Conservation (phyloP, 2,888 invertebrate species). For the Troilus luridus region DNA sequence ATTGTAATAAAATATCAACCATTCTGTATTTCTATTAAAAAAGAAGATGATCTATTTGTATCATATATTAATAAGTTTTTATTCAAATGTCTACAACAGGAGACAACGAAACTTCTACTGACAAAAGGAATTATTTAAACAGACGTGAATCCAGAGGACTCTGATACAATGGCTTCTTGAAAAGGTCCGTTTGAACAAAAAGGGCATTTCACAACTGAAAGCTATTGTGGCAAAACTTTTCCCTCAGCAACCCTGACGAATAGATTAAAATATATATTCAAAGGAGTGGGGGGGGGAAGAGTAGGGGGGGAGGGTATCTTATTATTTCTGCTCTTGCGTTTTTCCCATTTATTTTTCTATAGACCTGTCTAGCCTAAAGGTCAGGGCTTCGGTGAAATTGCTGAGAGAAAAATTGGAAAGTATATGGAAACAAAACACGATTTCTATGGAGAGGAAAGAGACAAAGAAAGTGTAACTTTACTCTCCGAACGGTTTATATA, state of each 20-base stretch:
- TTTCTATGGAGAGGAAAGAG: background rate
- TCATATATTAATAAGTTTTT: background rate
- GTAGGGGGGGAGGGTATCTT: background rate
- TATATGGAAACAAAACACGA: background rate
- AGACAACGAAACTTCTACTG: background rate
- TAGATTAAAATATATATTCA: constrained; percentile 50
- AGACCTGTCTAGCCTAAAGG: constrained; percentile 35
- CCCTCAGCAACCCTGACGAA: constrained; percentile 9
- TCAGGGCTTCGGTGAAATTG: background rate
- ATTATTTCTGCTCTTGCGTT: constrained; percentile 2
- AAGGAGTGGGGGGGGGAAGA: too few relatives aligned
- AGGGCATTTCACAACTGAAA: constrained; percentile 6
- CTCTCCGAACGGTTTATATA: background rate
- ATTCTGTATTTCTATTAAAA: background rate
- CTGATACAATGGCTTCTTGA: constrained; percentile 12
- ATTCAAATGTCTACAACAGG: background rate
- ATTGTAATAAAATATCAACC: too few relatives aligned
- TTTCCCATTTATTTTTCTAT: constrained; percentile 6
- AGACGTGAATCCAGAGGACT: background rate
- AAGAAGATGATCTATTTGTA: background rate
- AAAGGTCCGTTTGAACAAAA: constrained; percentile 36
- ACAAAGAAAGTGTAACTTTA: background rate
- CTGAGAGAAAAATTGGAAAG: background rate
- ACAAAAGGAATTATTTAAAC: constrained; percentile 24
- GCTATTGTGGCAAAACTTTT: constrained; percentile 40